phyloP scores from a whole-genome alignment of 64 coral and sea anemone species.

The Dendronephthya gigantea region DNA sequence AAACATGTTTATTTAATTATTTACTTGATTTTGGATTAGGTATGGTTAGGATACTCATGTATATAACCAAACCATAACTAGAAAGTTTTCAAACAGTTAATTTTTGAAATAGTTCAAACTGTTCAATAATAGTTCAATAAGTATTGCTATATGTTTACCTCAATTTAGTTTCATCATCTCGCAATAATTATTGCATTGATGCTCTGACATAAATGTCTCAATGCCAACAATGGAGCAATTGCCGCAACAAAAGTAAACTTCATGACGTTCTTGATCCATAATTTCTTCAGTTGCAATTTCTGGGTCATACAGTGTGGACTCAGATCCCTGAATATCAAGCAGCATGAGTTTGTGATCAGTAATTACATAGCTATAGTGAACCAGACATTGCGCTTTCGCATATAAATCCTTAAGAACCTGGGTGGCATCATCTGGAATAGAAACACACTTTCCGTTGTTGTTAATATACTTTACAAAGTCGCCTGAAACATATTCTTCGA shows the following conservation, averaged over 20 bases:
- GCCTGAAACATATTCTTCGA: slow-evolving; percentile 43
- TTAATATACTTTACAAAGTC: slow-evolving; percentile 31
- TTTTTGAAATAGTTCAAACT: background rate
- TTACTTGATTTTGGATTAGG: background rate
- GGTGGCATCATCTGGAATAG: slow-evolving; percentile 20
- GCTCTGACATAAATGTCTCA: slow-evolving; percentile 21
- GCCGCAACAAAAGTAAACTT: slow-evolving; percentile 52
- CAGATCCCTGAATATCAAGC: slow-evolving; percentile 37
- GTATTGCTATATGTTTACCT: too few species aligned
- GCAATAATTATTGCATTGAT: slow-evolving; percentile 47
- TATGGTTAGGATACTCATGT: background rate
- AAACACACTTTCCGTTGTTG: slow-evolving; percentile 22
- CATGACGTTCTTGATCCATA: background rate
- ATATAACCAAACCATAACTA: background rate
- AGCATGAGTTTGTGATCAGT: slow-evolving; percentile 29
- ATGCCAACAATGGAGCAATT: slow-evolving; percentile 45
- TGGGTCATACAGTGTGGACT: slow-evolving; percentile 15
- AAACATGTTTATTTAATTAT: too few species aligned
- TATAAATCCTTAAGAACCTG: slow-evolving; percentile 8
- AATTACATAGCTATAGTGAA: slow-evolving; percentile 19
- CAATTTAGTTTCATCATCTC: slow-evolving; percentile 33
- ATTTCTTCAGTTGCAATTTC: slow-evolving; percentile 30
- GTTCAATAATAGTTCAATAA: too few species aligned
- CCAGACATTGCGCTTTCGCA: slow-evolving; percentile 37
- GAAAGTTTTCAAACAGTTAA: background rate